Conservation (phyloP, 2,113 vertebrate species). For the Rhinogobius similis region DNA sequence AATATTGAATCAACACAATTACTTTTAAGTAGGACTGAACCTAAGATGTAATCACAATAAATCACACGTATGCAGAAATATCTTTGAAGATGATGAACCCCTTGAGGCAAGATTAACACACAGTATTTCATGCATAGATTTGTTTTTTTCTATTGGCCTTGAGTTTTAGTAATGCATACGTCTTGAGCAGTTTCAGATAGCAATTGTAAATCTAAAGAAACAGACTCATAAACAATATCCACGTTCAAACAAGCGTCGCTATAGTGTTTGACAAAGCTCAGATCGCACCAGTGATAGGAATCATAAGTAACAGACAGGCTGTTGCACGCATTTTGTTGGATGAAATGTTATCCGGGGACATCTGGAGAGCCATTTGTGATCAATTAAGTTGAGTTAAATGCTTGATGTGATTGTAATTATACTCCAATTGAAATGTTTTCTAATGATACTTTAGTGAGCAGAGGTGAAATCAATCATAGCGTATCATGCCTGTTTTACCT, state of each 20-base stretch:
- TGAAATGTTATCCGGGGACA: constrained; percentile 49
- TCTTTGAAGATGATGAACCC: not conserved
- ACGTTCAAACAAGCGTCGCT: not conserved
- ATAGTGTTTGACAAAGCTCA: constrained; percentile 35
- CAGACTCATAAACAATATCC: not conserved
- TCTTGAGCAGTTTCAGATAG: not conserved
- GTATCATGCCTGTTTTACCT: constrained; percentile 14
- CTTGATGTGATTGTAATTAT: constrained; percentile 56
- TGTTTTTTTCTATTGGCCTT: not conserved
- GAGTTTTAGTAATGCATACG: not conserved
- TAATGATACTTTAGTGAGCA: constrained; percentile 49
- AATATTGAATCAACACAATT: no score
- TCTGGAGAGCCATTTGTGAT: constrained; percentile 48
- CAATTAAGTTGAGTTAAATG: constrained; percentile 54
- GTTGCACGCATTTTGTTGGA: constrained; percentile 31
- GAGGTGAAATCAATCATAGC: constrained; percentile 53
- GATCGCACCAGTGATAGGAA: constrained; percentile 31
- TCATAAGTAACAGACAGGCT: constrained; percentile 44
- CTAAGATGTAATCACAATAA: not conserved
- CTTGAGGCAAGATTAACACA: no score
- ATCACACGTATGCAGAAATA: not conserved
- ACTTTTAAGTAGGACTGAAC: not conserved
- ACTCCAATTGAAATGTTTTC: constrained; percentile 50
- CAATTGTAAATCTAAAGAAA: not conserved
- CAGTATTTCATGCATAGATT: not conserved